phyloP scores from a whole-genome alignment of 2,888 invertebrate species.

The Bruchidius siliquastri region DNA sequence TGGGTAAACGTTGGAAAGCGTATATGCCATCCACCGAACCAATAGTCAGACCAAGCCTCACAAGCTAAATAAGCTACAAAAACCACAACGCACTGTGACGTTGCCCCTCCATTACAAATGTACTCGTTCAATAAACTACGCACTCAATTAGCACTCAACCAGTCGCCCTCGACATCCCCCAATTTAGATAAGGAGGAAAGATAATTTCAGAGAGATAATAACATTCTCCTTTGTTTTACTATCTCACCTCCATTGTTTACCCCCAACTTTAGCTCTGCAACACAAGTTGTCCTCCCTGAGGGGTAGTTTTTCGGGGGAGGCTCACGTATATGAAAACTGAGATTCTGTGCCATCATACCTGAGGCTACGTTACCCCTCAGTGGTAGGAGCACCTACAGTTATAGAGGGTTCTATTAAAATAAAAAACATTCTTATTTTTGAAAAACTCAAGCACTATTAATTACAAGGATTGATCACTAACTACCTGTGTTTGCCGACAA shows the following conservation, averaged over 20 bases:
- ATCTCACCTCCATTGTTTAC: not conserved
- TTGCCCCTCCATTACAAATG: too few relatives aligned
- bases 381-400: not conserved
- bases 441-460: too few relatives aligned
- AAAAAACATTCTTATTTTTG: too few relatives aligned
- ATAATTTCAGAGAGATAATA: not conserved
- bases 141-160: not conserved
- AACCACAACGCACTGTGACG: too few relatives aligned
- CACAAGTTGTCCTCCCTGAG: not conserved
- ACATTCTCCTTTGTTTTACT: not conserved
- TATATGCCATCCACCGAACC: too few relatives aligned
- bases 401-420: too few relatives aligned
- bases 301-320: not conserved
- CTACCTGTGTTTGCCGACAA: too few relatives aligned
- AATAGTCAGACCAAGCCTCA: too few relatives aligned
- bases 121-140: not conserved
- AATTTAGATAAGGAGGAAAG: not conserved
- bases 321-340: not conserved
- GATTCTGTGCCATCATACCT: not conserved
- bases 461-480: too few relatives aligned
- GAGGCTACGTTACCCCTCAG: not conserved
- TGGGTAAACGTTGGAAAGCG: too few relatives aligned
- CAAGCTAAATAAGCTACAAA: too few relatives aligned
- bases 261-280: not conserved
- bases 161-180: not conserved